Evolutionary conservation across 1,140 invertebrate species (phyloP).

Genomic region (Ceratoteleas bidentatus): DNA sequence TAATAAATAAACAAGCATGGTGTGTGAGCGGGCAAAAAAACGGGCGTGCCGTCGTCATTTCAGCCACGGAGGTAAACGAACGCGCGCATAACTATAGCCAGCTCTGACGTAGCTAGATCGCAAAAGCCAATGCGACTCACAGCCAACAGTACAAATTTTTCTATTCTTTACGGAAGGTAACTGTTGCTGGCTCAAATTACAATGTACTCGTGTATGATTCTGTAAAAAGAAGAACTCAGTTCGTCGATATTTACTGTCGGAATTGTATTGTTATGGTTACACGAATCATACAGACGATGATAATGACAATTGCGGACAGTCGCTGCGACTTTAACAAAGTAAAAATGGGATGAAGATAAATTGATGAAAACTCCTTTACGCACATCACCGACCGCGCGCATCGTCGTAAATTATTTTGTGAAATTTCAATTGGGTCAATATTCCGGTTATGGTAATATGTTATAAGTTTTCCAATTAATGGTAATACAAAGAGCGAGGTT

Average conservation of each 20-base stretch:
- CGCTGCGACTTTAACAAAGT: slow-evolving; percentile 31
- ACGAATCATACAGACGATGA: slow-evolving; percentile 26
- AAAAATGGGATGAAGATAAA: neutral
- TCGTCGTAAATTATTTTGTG: no score
- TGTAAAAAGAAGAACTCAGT: slow-evolving; percentile 31
- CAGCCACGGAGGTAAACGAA: slow-evolving; percentile 13
- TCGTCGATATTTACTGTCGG: slow-evolving; percentile 55
- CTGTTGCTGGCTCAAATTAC: slow-evolving; percentile 61
- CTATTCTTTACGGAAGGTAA: slow-evolving; percentile 52
- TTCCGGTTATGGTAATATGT: no score
- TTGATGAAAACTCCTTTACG: slow-evolving; percentile 35
- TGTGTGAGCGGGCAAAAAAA: slow-evolving; percentile 12
- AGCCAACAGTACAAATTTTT: slow-evolving; percentile 69
- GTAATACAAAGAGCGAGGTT: no score
- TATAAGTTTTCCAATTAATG: no score
- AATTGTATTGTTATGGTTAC: slow-evolving; percentile 50
- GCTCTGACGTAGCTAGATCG: slow-evolving; percentile 42
- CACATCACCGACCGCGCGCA: slow-evolving; percentile 9
- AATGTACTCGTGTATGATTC: slow-evolving; percentile 53
- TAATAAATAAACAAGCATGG: slow-evolving; percentile 38
- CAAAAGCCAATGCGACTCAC: slow-evolving; percentile 35
- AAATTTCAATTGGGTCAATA: no score
- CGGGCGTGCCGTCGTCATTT: slow-evolving; percentile 17
- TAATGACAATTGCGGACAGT: neutral
- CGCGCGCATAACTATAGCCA: slow-evolving; percentile 31